Evolutionary conservation across 2,113 vertebrate species (phyloP).

Genomic region (Gracilinanus agilis): DNA sequence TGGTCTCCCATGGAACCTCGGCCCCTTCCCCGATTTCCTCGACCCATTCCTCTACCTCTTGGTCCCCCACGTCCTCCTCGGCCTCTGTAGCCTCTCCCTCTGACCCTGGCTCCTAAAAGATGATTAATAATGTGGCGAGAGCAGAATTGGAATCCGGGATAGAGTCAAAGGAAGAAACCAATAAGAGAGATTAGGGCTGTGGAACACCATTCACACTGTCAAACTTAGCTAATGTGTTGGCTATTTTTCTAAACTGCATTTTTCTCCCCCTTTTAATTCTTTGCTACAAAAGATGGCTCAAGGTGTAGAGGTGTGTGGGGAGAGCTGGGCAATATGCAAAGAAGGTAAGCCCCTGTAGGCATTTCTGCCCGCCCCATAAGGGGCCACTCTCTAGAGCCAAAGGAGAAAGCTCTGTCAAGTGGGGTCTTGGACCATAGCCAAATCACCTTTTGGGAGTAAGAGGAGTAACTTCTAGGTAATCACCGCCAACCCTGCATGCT

Average conservation of each 20-base stretch:
- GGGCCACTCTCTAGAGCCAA: no score
- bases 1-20: slow-evolving; percentile 87
- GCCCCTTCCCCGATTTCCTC: slow-evolving; percentile 85
- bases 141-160: not conserved
- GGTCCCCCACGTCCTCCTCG: slow-evolving; percentile 91
- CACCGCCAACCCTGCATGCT: no score
- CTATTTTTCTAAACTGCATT: not conserved
- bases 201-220: not conserved
- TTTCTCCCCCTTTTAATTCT: not conserved
- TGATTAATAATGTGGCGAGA: not conserved
- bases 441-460: not conserved
- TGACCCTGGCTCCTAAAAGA: slow-evolving; percentile 87
- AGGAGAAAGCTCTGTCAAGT: not conserved
- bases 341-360: no score
- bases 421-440: no score
- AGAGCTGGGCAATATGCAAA: not conserved
- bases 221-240: not conserved
- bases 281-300: not conserved
- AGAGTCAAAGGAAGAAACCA: no score
- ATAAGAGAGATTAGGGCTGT: not conserved
- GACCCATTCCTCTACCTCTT: slow-evolving; percentile 84
- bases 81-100: slow-evolving; percentile 89
- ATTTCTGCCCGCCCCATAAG: not conserved
- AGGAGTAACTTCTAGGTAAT: no score
- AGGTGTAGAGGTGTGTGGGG: not conserved